Evolutionary conservation across 2,113 vertebrate genomes (phyloP).

Genomic region (Pangasianodon gigas): DNA sequence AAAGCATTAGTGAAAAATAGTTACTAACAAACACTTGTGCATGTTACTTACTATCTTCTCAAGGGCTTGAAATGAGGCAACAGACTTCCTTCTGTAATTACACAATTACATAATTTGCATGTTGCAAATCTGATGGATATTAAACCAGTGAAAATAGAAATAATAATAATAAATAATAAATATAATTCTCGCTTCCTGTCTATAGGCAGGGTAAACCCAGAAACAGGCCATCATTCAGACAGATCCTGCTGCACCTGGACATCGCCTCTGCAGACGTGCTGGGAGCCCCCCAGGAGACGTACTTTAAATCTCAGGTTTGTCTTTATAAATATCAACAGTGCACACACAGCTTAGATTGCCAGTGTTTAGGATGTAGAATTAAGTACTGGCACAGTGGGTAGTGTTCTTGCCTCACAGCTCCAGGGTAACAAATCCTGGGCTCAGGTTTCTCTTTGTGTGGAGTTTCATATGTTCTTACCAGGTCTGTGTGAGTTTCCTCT

Average conservation of each 20-base stretch:
- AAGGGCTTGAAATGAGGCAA: background rate
- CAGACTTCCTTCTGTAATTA: background rate
- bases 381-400: background rate
- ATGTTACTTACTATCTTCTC: background rate
- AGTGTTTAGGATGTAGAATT: background rate
- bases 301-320: slow-evolving; percentile 96
- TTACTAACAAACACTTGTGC: background rate
- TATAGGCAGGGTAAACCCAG: slow-evolving; percentile 95
- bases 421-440: background rate
- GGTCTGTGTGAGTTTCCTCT: background rate
- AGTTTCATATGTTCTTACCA: background rate
- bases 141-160: background rate
- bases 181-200: background rate
- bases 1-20: background rate
- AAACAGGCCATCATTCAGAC: slow-evolving; percentile 93
- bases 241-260: slow-evolving; percentile 95
- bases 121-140: background rate
- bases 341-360: background rate
- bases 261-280: slow-evolving; percentile 93
- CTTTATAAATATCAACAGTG: background rate
- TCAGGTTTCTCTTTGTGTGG: background rate
- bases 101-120: background rate
- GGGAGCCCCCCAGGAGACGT: slow-evolving; percentile 95
- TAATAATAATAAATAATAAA: too few species aligned
- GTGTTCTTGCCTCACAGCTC: background rate